Evolutionary conservation across 2,113 vertebrate genomes (phyloP).

Genomic region (Vidua chalybeata): DNA sequence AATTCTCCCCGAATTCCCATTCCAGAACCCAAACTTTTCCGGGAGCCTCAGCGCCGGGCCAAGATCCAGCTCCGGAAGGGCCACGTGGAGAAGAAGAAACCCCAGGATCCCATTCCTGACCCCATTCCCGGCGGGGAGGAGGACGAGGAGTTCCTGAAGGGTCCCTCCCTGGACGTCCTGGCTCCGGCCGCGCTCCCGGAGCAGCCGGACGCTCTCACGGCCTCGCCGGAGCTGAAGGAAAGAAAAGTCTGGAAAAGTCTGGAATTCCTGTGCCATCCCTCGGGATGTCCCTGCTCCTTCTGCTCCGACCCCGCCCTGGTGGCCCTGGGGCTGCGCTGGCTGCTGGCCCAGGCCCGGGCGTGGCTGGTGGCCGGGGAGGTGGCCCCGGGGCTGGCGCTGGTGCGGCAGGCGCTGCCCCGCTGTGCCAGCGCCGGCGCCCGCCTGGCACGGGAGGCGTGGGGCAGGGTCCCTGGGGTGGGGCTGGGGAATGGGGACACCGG

Average conservation of each 20-base stretch:
- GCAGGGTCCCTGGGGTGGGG: too few species aligned
- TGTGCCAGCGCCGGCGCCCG: neutral
- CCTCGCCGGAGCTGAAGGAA: constrained; percentile 72
- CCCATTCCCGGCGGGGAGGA: neutral
- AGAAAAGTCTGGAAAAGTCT: constrained; percentile 27
- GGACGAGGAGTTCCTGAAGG: constrained; percentile 66
- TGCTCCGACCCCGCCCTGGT: constrained; percentile 82
- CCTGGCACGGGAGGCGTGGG: neutral
- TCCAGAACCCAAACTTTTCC: neutral
- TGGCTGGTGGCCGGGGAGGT: constrained; percentile 1
- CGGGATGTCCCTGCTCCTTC: constrained; percentile 76
- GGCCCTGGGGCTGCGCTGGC: constrained; percentile 80
- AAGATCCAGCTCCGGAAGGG: constrained; percentile 82
- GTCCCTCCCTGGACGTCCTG: constrained; percentile 64
- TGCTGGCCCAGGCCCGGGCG: constrained; percentile 68
- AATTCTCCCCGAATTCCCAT: neutral
- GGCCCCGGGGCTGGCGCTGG: constrained; percentile 55
- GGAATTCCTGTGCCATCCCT: constrained; percentile 74
- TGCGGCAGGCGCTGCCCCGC: constrained; percentile 49
- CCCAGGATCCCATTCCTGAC: fast-evolving
- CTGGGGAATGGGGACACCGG: neutral
- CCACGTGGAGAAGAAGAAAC: constrained; percentile 12
- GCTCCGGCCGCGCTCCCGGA: constrained; percentile 10
- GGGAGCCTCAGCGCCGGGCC: neutral
- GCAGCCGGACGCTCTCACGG: constrained; percentile 8